Conservation (phyloP, 2,113 vertebrate species). For the Gavialis gangeticus region DNA sequence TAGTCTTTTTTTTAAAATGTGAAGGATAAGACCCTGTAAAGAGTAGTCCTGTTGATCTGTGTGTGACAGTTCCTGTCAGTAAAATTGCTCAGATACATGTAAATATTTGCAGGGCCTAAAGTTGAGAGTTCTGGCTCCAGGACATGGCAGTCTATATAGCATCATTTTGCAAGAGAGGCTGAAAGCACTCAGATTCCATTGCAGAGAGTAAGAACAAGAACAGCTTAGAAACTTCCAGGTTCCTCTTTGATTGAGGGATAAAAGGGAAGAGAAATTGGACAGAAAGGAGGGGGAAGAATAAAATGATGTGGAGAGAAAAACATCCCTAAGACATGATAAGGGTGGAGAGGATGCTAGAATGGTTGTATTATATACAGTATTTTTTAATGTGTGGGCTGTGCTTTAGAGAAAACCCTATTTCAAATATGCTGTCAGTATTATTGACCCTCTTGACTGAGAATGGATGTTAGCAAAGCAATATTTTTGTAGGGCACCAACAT, state of each 20-base stretch:
- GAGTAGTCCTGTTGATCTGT: background rate
- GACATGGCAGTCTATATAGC: background rate
- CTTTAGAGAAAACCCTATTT: background rate
- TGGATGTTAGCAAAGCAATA: background rate
- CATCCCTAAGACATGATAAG: background rate
- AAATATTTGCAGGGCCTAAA: rapidly evolving
- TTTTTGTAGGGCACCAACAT: background rate
- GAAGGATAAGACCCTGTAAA: background rate
- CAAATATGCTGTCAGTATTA: background rate
- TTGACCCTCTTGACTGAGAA: background rate
- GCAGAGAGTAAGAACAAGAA: rapidly evolving
- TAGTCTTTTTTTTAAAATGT: background rate
- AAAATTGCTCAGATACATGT: background rate
- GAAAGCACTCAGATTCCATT: rapidly evolving
- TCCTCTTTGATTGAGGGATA: background rate
- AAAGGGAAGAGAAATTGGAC: background rate
- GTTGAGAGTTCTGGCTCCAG: background rate
- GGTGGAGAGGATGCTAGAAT: background rate
- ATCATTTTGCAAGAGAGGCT: background rate
- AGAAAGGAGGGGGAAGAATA: background rate
- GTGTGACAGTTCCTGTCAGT: background rate
- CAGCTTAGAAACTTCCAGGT: rapidly evolving
- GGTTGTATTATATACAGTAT: too few species aligned
- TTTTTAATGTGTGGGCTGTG: background rate
- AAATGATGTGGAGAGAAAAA: background rate